Evolutionary conservation across 2,113 vertebrate species (phyloP).

Genomic region (Coreoperca whiteheadi): DNA sequence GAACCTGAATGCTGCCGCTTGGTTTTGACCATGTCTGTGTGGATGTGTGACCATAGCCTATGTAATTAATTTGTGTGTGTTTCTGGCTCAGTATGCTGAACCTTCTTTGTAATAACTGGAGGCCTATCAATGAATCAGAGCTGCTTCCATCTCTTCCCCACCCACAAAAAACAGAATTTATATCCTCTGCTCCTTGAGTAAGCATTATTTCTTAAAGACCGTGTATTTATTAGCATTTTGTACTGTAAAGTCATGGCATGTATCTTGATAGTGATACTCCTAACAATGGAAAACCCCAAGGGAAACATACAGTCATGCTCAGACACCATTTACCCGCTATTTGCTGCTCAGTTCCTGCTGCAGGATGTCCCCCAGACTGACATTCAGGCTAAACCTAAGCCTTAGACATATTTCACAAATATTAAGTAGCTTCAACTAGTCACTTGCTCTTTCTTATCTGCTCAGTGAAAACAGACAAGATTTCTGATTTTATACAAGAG

Average conservation of each 20-base stretch:
- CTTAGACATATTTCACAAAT: constrained; percentile 17
- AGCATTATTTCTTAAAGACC: background rate
- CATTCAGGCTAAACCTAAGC: background rate
- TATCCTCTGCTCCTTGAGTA: constrained; percentile 20
- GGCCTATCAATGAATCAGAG: constrained; percentile 47
- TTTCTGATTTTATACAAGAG: background rate
- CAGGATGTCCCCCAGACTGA: constrained; percentile 3
- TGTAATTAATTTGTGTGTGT: constrained; percentile 17
- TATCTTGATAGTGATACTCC: constrained; percentile 26
- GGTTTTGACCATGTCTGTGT: constrained; percentile 27
- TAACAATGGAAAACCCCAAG: background rate
- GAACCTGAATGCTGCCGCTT: constrained; percentile 9
- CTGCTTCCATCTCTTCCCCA: constrained; percentile 22
- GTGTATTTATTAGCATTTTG: constrained; percentile 44
- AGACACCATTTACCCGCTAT: constrained; percentile 14
- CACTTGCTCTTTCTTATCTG: background rate
- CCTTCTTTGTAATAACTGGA: constrained; percentile 39
- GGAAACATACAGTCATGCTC: constrained; percentile 1
- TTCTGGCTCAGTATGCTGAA: constrained; percentile 10
- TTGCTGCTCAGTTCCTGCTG: constrained; percentile 26
- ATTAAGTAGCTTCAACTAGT: constrained; percentile 18
- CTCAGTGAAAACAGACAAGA: background rate
- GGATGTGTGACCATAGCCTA: constrained; percentile 3
- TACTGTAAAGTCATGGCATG: constrained; percentile 29
- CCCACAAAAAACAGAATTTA: constrained; percentile 11